Percentiles rank a stretch among this genome's conserved stretches.
Conservation (phyloP, 2,797 vertebrate species). For the Ambastaia sidthimunki region DNA sequence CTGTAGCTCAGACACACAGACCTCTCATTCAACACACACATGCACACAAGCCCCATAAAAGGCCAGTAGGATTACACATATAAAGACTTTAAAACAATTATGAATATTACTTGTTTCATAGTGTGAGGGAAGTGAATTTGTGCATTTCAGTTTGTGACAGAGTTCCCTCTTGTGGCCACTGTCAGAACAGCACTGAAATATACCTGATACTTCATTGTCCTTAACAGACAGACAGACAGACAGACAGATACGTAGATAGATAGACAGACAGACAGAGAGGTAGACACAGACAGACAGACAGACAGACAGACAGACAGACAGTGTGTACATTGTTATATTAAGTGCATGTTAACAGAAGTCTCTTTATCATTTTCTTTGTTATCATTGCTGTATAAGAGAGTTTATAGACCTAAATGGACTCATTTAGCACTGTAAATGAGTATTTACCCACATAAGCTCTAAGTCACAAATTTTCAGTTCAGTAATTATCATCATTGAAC, state of each 20-base stretch:
- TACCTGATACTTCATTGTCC: background rate
- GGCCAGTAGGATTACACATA: too few species aligned
- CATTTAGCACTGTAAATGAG: background rate
- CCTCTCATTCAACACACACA: conserved; percentile 25
- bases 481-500: background rate
- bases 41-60: background rate
- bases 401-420: background rate
- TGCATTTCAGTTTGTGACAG: background rate
- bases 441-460: background rate
- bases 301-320: background rate
- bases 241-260: too few species aligned
- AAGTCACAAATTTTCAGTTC: background rate
- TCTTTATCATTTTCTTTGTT: background rate
- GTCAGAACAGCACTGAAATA: background rate
- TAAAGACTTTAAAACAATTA: too few species aligned
- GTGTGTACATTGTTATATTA: too few species aligned
- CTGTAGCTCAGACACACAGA: conserved; percentile 25
- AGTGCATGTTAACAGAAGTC: too few species aligned
- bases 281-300: too few species aligned
- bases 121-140: too few species aligned
- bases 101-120: too few species aligned
- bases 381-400: background rate
- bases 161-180: too few species aligned
- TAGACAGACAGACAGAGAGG: too few species aligned
- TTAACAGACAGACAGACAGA: background rate